Evolutionary conservation across 1,140 invertebrate species (phyloP), one percentile per base, ranked within the genome.

Genomic region (Eriosoma lanigerum): DNA sequence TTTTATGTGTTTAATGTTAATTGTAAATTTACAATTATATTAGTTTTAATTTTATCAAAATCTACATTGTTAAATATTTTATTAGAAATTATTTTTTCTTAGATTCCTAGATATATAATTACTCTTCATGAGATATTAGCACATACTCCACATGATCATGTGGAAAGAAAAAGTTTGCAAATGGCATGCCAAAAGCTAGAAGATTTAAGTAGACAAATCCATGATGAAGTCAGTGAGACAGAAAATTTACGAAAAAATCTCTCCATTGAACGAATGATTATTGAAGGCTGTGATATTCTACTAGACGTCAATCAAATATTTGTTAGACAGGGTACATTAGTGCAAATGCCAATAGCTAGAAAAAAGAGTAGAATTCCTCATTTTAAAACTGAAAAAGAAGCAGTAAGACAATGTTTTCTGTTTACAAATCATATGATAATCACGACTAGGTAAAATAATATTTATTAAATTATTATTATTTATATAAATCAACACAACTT

Each of bases 301-400:
- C 87, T 98, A 44, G 95, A 98, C 84, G 95, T 96, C 19, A 97
- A 96, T 87, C 95, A 98, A 89, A 93, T 96, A 19, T 95, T 94
- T 86, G 93, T 95, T 24, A 88, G 93, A 83, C 93, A 95, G 90
- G 93, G 92, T 82, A 89, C 89, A 78, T 85, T 94, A 6, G 88
- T 93, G 58, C 92, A 93, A 85, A 87, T 93, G 46, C 85, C 91
- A 64, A 86, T 84, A 80, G 89, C 93, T 52, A 92, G 92, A 86
- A 85, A 87, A 64, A 89, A 89, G 84, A 87, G 88, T 26, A 87
- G 87, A 12, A 78, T 78, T 44, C 75, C 75, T 2, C 75, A 78
- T 78, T 78, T 78, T n/a, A 91, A 90, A 85, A 89, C 90, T 10
- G 90, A 93, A 85, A 93, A 93, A 82, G 92, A 94, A 81, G 87